A percentile compares a stretch with the other conserved stretches of the same genome.
Evolutionary conservation across 2,113 vertebrate genomes (phyloP).

Genomic region (Climacteris rufus): DNA sequence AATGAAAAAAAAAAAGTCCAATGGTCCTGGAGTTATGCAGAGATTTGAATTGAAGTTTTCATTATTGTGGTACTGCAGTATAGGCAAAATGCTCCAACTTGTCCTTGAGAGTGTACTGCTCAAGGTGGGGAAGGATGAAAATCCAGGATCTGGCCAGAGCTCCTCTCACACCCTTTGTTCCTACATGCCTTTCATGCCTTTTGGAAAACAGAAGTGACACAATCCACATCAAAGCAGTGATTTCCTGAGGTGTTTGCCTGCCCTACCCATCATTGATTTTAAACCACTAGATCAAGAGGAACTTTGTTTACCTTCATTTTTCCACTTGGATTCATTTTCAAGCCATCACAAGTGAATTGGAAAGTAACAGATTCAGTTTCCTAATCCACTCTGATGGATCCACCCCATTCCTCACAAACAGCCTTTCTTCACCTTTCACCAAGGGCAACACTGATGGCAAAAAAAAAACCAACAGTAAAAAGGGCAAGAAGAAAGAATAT

Average conservation of each 20-base stretch:
- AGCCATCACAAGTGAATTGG: not conserved
- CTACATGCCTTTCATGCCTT: not conserved
- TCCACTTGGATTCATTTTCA: not conserved
- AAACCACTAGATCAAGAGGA: not conserved
- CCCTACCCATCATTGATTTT: not conserved
- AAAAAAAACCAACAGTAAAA: not conserved
- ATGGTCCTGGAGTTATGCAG: slow-evolving; percentile 33
- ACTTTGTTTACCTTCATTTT: not conserved
- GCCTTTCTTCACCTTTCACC: not conserved
- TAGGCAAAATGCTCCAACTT: not conserved
- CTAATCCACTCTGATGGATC: not conserved
- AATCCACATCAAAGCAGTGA: not conserved
- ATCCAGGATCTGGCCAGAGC: not conserved
- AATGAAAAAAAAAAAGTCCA: not conserved
- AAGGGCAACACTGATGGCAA: not conserved
- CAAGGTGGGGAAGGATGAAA: not conserved
- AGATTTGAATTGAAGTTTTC: slow-evolving; percentile 23
- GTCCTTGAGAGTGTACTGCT: not conserved
- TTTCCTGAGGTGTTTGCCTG: not conserved
- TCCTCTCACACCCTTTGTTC: not conserved
- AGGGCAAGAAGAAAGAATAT: not conserved
- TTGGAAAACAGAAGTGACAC: not conserved
- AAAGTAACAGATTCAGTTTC: not conserved
- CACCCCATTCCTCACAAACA: not conserved
- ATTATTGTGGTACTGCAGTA: not conserved